A percentile compares a stretch with the other conserved stretches of the same genome.
phyloP scores from a whole-genome alignment of 2,888 invertebrate genomes.

The Apotomis capreana region DNA sequence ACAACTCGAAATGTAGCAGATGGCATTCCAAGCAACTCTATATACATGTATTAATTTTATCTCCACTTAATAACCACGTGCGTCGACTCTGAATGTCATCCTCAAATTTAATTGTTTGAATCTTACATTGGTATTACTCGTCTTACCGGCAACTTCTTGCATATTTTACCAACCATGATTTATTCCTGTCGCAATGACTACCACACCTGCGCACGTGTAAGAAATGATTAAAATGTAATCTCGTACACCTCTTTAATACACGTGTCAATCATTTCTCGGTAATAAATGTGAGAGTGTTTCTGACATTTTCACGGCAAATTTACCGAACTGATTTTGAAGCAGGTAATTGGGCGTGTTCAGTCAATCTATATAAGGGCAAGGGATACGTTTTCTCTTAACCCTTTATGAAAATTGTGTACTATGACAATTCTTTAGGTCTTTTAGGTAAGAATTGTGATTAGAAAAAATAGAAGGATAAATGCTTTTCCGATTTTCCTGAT shows the following conservation, averaged over 20 bases:
- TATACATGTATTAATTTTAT: not conserved
- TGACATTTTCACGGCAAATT: slow-evolving; percentile 22
- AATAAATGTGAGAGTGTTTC: slow-evolving; percentile 22
- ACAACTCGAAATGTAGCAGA: not conserved
- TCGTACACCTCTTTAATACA: not conserved
- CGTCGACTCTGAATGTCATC: not conserved
- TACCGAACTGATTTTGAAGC: slow-evolving; percentile 8
- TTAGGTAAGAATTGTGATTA: no score
- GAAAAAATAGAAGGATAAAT: no score
- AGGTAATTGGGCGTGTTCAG: slow-evolving; percentile 14
- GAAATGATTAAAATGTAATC: not conserved
- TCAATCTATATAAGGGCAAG: not conserved
- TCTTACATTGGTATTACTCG: not conserved
- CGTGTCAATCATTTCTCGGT: slow-evolving; percentile 15
- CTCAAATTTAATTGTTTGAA: slow-evolving; percentile 10
- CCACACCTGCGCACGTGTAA: not conserved
- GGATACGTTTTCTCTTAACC: not conserved
- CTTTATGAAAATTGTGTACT: no score
- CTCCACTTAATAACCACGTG: not conserved
- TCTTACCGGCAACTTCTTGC: not conserved
- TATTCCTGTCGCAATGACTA: not conserved
- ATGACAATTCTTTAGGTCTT: no score
- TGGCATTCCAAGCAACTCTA: not conserved
- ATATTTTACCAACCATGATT: slow-evolving; percentile 15
- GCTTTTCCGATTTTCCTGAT: no score